Evolutionary conservation across 2,113 vertebrate species (phyloP).

Genomic region (Rutilus rutilus): DNA sequence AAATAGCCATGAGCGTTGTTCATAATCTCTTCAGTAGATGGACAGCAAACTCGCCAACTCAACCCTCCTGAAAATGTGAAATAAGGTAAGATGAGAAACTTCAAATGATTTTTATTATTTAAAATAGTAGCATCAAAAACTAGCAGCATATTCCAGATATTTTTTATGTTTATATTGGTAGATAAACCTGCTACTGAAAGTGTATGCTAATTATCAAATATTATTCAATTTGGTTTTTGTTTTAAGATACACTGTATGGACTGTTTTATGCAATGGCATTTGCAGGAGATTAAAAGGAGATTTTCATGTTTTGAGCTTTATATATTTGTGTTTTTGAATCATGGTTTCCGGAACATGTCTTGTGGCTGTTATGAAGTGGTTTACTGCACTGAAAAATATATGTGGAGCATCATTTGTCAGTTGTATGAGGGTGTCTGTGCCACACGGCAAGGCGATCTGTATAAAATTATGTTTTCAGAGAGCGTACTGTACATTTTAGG

Average conservation of each 20-base stretch:
- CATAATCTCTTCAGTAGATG: constrained; percentile 71
- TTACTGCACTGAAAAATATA: not conserved
- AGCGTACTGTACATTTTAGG: not conserved
- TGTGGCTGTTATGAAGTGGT: not conserved
- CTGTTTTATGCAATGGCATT: not conserved
- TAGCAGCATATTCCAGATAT: not conserved
- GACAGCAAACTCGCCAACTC: constrained; percentile 50
- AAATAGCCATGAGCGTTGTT: constrained; percentile 71
- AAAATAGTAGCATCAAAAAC: not conserved
- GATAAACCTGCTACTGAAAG: not conserved
- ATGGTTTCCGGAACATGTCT: not conserved
- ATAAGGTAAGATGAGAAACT: constrained; percentile 64
- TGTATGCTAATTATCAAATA: not conserved
- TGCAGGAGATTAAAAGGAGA: not conserved
- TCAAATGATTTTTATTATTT: not conserved
- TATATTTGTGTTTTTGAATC: not conserved
- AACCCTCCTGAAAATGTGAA: constrained; percentile 65
- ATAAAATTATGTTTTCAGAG: not conserved
- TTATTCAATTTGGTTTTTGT: not conserved
- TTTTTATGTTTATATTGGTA: not conserved
- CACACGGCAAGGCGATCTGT: not conserved
- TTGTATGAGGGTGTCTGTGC: not conserved
- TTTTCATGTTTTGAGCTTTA: not conserved
- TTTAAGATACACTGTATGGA: not conserved
- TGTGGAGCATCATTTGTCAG: not conserved